These are phyloP conservation scores for Lepus townsendii DNA, from an alignment of 2,797 vertebrate species.

Conservation along the genomic window DNA sequence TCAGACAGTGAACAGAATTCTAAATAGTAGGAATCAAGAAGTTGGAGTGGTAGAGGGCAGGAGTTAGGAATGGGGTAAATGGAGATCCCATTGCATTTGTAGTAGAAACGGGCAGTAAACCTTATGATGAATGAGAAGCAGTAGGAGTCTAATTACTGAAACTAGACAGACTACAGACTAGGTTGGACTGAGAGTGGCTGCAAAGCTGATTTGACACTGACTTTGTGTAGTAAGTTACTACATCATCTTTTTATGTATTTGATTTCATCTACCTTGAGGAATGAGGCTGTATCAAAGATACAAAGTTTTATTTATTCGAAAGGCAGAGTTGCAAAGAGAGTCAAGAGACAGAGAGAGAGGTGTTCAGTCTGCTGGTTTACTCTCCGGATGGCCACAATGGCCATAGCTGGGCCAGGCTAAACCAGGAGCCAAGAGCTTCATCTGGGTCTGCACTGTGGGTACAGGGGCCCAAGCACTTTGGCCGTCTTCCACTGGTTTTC, in stretches of 20 bases:
- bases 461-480: no score
- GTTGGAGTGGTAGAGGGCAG: no score
- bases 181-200: not conserved
- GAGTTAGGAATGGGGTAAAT: not conserved
- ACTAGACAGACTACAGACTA: not conserved
- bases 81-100: not conserved
- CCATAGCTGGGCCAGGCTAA: no score
- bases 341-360: no score
- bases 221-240: slow-evolving; percentile 42
- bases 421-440: no score
- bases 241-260: not conserved
- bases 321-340: no score
- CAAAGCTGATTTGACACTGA: not conserved
- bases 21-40: not conserved
- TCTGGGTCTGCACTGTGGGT: no score
- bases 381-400: no score
- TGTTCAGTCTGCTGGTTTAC: no score
- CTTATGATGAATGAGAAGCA: not conserved
- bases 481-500: no score
- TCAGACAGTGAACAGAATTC: not conserved
- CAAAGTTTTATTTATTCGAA: not conserved
- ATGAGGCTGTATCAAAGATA: not conserved
- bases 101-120: not conserved
- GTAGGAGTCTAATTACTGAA: slow-evolving; percentile 32
- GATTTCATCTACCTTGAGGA: not conserved